Evolutionary conservation across 2,888 invertebrate genomes (phyloP).

Genomic region (Cryptophagus acutangulus): DNA sequence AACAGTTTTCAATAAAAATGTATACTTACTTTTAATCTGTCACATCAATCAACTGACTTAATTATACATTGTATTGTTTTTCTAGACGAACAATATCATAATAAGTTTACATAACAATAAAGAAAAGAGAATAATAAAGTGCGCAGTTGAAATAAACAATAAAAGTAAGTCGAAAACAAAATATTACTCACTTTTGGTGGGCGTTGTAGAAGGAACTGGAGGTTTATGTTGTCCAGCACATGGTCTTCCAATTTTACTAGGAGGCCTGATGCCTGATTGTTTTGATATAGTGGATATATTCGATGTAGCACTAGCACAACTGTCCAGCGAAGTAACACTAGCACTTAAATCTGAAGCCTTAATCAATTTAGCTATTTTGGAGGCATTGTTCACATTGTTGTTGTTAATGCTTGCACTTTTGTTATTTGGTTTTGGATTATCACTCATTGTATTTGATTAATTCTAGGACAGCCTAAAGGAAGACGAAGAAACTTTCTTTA

Average conservation of each 20-base stretch:
- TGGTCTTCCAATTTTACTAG: conserved; percentile 61
- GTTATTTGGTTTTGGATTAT: not conserved
- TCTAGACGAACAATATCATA: too few relatives aligned
- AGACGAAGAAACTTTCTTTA: not conserved
- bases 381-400: conserved; percentile 3
- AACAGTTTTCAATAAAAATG: too few relatives aligned
- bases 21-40: too few relatives aligned
- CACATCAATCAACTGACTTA: too few relatives aligned
- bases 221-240: conserved; percentile 62
- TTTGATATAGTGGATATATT: conserved; percentile 34
- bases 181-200: conserved; percentile 42
- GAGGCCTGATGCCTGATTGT: conserved; percentile 58
- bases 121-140: too few relatives aligned
- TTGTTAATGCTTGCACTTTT: conserved; percentile 9
- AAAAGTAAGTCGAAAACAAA: conserved; percentile 12
- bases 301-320: conserved; percentile 15
- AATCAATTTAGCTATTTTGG: conserved; percentile 2
- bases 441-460: not conserved
- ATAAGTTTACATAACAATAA: too few relatives aligned
- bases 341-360: conserved; percentile 15
- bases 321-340: conserved; percentile 22
- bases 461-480: not conserved
- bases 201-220: conserved; percentile 60
- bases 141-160: not conserved
- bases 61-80: too few relatives aligned